Evolutionary conservation across 2,113 vertebrate species (phyloP).

Genomic region (Pao palembangensis): DNA sequence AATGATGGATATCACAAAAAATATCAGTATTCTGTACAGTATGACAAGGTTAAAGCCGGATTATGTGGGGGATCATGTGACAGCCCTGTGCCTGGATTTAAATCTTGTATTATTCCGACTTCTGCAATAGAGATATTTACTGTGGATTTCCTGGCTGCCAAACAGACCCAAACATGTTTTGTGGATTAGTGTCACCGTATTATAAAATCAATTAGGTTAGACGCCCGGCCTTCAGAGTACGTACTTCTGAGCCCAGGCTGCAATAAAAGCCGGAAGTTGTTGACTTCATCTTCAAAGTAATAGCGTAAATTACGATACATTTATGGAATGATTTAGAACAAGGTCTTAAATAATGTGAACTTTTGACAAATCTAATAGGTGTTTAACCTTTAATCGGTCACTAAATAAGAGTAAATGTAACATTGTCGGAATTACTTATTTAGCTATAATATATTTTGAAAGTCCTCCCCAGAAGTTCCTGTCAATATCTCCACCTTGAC

Average conservation of each 20-base stretch:
- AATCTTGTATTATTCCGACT: not conserved
- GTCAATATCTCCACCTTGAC: not conserved
- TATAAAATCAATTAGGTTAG: constrained; percentile 18
- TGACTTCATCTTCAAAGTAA: constrained; percentile 46
- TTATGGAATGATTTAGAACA: no score
- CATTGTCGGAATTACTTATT: no score
- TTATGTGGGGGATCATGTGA: no score
- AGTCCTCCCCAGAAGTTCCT: not conserved
- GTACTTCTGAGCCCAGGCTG: constrained; percentile 20
- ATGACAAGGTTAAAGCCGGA: no score
- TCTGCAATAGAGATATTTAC: not conserved
- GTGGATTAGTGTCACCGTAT: constrained; percentile 10
- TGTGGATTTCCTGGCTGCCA: constrained; percentile 4
- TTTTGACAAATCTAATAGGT: no score
- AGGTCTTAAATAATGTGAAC: no score
- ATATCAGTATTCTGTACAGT: no score
- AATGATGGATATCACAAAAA: no score
- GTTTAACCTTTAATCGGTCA: no score
- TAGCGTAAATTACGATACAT: not conserved
- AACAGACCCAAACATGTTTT: constrained; percentile 7
- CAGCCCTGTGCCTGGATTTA: not conserved
- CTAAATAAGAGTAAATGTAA: no score
- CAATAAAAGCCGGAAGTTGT: constrained; percentile 13
- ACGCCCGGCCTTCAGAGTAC: constrained; percentile 34
- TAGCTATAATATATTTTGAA: constrained; percentile 44